These are phyloP conservation scores for Megatriorchis doriae DNA, from an alignment of 2,113 vertebrate genomes.

Conservation along the genomic window DNA sequence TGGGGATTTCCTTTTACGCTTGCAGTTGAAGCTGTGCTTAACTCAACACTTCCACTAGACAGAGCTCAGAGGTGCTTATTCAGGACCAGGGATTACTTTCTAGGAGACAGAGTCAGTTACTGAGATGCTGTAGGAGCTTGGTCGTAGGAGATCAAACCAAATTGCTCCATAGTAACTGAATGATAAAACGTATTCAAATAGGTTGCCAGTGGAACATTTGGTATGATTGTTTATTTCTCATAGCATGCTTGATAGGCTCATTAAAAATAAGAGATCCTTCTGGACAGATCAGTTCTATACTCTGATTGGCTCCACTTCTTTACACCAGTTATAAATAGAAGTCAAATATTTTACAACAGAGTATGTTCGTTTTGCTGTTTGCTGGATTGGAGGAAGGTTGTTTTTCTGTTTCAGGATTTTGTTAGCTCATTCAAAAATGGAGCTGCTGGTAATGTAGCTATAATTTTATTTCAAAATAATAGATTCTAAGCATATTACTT, in stretches of 20 bases:
- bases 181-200: neutral
- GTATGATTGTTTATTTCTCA: constrained; percentile 14
- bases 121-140: neutral
- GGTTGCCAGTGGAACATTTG: constrained; percentile 2
- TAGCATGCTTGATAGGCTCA: neutral
- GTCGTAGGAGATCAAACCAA: neutral
- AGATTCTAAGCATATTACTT: neutral
- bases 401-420: neutral
- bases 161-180: neutral
- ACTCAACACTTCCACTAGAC: neutral
- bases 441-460: neutral
- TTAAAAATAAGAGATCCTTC: constrained; percentile 21
- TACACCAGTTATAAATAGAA: neutral
- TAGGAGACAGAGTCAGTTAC: neutral
- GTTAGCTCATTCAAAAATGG: constrained; percentile 8
- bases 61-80: neutral
- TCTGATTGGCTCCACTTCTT: neutral
- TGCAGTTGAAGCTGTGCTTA: neutral
- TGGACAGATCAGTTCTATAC: constrained; percentile 11
- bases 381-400: neutral
- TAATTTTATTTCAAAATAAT: constrained; percentile 16
- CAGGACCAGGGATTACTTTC: neutral
- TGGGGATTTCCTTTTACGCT: neutral
- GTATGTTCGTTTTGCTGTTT: neutral
- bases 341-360: neutral